Conservation (phyloP, 2,113 vertebrate genomes). For the Laterallus jamaicensis region DNA sequence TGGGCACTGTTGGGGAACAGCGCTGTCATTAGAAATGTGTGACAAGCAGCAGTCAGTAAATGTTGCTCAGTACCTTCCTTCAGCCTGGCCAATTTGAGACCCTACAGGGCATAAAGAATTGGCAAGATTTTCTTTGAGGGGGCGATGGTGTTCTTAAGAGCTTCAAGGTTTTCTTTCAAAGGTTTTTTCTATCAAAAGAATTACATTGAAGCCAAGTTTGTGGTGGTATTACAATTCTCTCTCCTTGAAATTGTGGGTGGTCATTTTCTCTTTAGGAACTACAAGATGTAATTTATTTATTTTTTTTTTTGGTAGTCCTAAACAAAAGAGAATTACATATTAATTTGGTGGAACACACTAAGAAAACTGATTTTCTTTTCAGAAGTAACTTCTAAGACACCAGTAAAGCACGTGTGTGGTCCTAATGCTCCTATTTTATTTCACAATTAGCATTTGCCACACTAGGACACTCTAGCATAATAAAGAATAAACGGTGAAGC, state of each 20-base stretch:
- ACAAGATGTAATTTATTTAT: background rate
- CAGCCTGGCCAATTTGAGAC: background rate
- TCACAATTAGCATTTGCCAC: conserved; percentile 19
- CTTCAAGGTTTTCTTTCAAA: background rate
- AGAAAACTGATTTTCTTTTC: background rate
- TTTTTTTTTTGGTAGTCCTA: background rate
- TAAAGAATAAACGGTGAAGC: background rate
- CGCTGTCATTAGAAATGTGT: background rate
- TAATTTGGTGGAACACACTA: conserved; percentile 3
- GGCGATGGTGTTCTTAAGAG: background rate
- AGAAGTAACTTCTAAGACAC: conserved; percentile 1
- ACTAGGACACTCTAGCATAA: background rate
- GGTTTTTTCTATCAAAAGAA: conserved; percentile 4
- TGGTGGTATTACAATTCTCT: background rate
- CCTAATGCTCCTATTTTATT: conserved; percentile 50
- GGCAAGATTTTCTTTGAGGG: background rate
- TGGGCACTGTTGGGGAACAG: background rate
- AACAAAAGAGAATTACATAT: background rate
- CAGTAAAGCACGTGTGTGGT: background rate
- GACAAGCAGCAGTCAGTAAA: background rate
- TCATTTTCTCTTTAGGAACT: background rate
- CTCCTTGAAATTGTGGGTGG: conserved; percentile 30
- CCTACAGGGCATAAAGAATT: background rate
- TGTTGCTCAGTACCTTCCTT: background rate
- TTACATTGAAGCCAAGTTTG: background rate